A percentile compares a stretch with the other conserved stretches of the same genome.
Conservation (phyloP, 2,888 invertebrate species). For the Disparrhopalites patrizii region DNA sequence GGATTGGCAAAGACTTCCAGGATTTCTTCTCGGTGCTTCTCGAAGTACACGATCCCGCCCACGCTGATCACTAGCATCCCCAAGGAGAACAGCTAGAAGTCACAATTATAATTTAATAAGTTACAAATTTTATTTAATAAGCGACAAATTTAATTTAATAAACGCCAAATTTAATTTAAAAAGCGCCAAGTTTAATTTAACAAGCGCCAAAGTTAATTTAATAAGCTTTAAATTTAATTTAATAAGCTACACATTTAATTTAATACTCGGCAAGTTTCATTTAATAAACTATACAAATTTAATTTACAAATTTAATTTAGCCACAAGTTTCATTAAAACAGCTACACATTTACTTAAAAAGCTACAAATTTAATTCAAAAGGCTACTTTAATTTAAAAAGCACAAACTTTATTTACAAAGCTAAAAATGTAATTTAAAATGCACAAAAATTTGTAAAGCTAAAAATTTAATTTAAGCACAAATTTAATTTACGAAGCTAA, state of each 20-base stretch:
- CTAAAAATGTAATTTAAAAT: no score
- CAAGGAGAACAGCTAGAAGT: slow-evolving; percentile 2
- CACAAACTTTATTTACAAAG: no score
- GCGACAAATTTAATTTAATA: background rate
- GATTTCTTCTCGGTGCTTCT: slow-evolving; percentile 3
- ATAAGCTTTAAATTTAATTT: background rate
- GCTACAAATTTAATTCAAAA: no score
- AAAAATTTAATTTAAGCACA: no score
- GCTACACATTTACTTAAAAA: no score
- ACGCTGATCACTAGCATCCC: background rate
- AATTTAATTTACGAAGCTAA: no score
- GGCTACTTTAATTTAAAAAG: no score
- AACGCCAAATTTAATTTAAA: background rate
- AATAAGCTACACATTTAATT: slow-evolving; percentile 4
- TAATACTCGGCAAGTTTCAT: no score
- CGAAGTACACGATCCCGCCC: background rate
- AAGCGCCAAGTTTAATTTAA: background rate
- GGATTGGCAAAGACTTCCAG: slow-evolving; percentile 3
- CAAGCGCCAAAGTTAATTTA: background rate
- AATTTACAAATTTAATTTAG: no score
- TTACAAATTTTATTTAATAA: background rate
- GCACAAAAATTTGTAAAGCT: no score
- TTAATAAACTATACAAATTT: no score
- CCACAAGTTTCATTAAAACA: no score
- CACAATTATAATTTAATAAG: background rate